Conservation (phyloP, 2,113 vertebrate species). For the Pituophis catenifer region DNA sequence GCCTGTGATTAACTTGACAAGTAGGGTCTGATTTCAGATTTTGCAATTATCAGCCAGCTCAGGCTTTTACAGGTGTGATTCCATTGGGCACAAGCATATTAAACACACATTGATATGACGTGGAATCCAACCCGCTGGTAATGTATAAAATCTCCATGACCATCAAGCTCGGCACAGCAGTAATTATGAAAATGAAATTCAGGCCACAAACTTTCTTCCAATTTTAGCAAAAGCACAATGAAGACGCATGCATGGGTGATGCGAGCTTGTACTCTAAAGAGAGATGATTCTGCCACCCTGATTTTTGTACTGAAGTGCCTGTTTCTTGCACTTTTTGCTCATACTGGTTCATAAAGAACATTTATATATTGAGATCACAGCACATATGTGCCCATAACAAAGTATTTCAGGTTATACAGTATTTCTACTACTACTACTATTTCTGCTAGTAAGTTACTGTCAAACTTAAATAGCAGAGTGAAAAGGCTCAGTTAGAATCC, state of each 20-base stretch:
- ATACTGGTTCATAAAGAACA: background rate
- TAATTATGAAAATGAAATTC: conserved; percentile 39
- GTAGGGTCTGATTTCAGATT: background rate
- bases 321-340: conserved; percentile 14
- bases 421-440: background rate
- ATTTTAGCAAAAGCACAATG: conserved; percentile 11
- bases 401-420: conserved; percentile 14
- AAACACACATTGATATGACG: conserved; percentile 46
- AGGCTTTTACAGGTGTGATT: conserved; percentile 32
- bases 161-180: background rate
- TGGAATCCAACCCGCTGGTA: background rate
- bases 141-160: background rate
- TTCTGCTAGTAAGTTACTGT: background rate
- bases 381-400: conserved; percentile 29
- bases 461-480: conserved; percentile 26
- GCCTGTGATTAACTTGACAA: conserved; percentile 34
- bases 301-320: accelerated
- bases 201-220: conserved; percentile 62
- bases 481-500: conserved; percentile 40
- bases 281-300: accelerated
- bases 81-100: conserved; percentile 41
- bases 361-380: conserved; percentile 45
- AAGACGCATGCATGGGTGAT: accelerated
- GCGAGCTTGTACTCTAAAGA: accelerated
- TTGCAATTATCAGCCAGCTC: conserved; percentile 1